Conservation (phyloP, 1,140 invertebrate species). For the Augochlora pura region DNA sequence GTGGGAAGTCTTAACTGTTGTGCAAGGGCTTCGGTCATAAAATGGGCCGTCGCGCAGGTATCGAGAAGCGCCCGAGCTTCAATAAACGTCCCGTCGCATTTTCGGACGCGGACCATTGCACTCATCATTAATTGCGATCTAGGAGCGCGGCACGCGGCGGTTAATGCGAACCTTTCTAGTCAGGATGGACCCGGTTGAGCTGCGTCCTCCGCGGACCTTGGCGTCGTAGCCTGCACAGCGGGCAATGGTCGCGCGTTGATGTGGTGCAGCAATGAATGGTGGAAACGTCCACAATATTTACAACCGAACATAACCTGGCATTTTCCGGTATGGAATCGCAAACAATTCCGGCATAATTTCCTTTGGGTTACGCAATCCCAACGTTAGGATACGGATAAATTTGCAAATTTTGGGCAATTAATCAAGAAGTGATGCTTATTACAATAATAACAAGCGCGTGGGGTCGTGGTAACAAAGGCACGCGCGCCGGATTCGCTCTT, state of each 20-base stretch:
- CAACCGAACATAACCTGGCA: neutral
- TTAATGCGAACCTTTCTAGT: neutral
- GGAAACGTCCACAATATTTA: neutral
- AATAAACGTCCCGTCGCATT: neutral
- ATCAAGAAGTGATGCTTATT: neutral
- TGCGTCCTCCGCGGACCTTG: neutral
- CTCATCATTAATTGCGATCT: conserved; percentile 3
- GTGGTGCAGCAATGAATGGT: neutral
- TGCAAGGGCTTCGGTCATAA: neutral
- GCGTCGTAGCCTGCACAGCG: neutral
- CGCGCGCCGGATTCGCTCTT: neutral
- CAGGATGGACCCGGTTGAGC: neutral
- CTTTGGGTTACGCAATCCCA: no score
- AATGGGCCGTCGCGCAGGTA: no score
- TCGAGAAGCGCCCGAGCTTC: neutral
- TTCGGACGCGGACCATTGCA: neutral
- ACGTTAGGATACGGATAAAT: neutral
- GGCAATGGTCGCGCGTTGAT: neutral
- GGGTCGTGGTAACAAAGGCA: neutral
- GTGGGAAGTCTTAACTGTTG: neutral
- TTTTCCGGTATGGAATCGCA: neutral
- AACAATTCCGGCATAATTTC: neutral
- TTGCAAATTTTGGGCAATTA: neutral
- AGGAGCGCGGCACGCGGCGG: neutral
- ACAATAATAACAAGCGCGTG: neutral